Evolutionary conservation across 2,888 invertebrate species (phyloP), one percentile per base, ranked within the genome.

Genomic region (Halocaridina rubra): DNA sequence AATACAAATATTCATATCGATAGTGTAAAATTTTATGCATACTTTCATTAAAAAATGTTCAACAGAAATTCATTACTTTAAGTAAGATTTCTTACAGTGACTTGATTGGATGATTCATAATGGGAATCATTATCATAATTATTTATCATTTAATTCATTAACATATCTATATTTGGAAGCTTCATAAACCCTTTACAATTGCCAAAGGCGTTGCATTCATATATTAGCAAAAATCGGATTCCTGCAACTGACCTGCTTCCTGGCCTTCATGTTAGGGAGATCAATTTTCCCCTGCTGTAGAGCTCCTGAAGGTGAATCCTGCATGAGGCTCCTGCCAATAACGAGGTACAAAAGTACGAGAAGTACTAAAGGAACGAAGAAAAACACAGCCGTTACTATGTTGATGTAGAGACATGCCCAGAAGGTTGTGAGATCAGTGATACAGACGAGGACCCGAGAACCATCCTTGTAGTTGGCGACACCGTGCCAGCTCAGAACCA

Each of bases 261-360:
- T 22, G 3, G 85, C 85, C 53, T 81, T 81, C 85, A 86, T 86
- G 30, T 86, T 86, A 8, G 81, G 78, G 22, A 86, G 79, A n/a
- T 86, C 85, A 22, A 77, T 72, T 22, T 86, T 86, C 3, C 81
- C 59, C 27, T 86, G 81, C 67, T 81, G 76, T n/a, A 86, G 69
- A 3, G 81, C 81, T 1, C 81, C 85, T 16, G 85, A 78, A 27
- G 75, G 87, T 97, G 92, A 90, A 74, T 86, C 81, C 30, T 64
- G 81, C 74, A 86, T 81, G n/a, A 86, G 74, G 8, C 81, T 78
- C 67, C 81, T 39, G 10, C 81, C 85, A 89, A 97, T 97, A 89
- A 96, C 93, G 87, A 95, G 94, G 92, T 97, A 98, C 32, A 97
- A 92, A 29, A 95, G 93, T 22, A 96, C 93, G 19, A 98, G 93